These are phyloP conservation scores for Aegotheles bennettii DNA, from an alignment of 2,113 vertebrate genomes.

Conservation along the genomic window DNA sequence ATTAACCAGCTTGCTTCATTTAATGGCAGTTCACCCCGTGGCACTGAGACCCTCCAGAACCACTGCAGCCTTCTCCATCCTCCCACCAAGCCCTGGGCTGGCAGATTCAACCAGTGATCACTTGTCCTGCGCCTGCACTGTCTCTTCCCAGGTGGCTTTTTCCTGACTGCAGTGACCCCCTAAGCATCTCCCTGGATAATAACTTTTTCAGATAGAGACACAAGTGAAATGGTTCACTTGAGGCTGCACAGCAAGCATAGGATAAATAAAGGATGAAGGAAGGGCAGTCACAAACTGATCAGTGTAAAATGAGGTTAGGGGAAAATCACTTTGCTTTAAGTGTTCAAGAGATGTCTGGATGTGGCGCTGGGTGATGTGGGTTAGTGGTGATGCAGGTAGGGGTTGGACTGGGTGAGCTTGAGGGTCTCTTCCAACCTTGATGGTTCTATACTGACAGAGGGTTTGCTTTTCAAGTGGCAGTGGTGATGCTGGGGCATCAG, in stretches of 20 bases:
- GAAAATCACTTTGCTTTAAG: background rate
- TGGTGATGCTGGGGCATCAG: accelerated
- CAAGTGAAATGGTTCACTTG: background rate
- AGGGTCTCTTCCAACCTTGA: too few species aligned
- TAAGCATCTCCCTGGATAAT: accelerated
- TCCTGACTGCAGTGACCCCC: background rate
- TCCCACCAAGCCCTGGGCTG: background rate
- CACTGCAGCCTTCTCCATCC: background rate
- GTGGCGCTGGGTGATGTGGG: too few species aligned
- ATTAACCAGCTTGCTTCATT: background rate
- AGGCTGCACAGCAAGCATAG: background rate
- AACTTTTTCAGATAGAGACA: background rate
- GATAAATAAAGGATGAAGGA: background rate
- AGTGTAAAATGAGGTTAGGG: too few species aligned
- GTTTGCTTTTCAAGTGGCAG: background rate
- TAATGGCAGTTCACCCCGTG: background rate
- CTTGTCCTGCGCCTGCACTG: background rate
- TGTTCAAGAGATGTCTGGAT: too few species aligned
- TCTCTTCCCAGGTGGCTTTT: background rate
- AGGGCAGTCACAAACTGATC: background rate
- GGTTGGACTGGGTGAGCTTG: too few species aligned
- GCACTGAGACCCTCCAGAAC: background rate
- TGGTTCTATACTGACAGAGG: background rate
- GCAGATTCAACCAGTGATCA: accelerated
- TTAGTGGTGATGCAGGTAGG: too few species aligned